Evolutionary conservation across 2,797 vertebrate genomes (phyloP).

Genomic region (Oreonectes daqikongensis): DNA sequence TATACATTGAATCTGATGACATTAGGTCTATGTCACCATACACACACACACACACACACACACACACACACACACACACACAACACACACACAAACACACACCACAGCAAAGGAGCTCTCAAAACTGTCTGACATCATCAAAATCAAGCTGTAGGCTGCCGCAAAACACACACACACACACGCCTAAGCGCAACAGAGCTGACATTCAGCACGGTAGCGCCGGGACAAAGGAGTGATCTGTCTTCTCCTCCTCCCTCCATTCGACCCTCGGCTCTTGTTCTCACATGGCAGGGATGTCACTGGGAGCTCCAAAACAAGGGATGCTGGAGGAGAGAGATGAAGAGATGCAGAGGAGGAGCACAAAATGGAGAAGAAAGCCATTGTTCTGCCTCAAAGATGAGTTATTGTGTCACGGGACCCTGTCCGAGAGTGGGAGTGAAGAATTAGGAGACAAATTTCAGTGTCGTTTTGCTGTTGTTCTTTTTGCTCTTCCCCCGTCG

Average conservation of each 20-base stretch:
- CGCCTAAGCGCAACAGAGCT: conserved; percentile 52
- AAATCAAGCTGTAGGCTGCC: conserved; percentile 76
- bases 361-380: conserved; percentile 69
- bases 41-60: conserved; percentile 9
- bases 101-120: neutral
- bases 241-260: conserved; percentile 64
- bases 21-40: conserved; percentile 13
- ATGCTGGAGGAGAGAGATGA: conserved; percentile 67
- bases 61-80: conserved; percentile 9
- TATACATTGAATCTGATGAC: conserved; percentile 20
- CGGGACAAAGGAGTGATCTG: conserved; percentile 73
- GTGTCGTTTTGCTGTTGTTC: neutral
- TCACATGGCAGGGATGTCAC: conserved; percentile 82
- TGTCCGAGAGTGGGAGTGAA: conserved; percentile 47
- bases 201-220: conserved; percentile 70
- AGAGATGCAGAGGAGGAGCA: conserved; percentile 68
- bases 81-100: conserved; percentile 14
- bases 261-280: conserved; percentile 58
- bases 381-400: conserved; percentile 75
- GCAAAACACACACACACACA: conserved; percentile 35
- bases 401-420: conserved; percentile 69
- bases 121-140: conserved; percentile 73
- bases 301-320: conserved; percentile 75
- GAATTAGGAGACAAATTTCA: conserved; percentile 22
- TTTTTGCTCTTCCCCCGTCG: neutral